Evolutionary conservation across 2,888 invertebrate genomes (phyloP), one percentile per base, ranked within the genome.

Genomic region (Nephrotoma appendiculata): DNA sequence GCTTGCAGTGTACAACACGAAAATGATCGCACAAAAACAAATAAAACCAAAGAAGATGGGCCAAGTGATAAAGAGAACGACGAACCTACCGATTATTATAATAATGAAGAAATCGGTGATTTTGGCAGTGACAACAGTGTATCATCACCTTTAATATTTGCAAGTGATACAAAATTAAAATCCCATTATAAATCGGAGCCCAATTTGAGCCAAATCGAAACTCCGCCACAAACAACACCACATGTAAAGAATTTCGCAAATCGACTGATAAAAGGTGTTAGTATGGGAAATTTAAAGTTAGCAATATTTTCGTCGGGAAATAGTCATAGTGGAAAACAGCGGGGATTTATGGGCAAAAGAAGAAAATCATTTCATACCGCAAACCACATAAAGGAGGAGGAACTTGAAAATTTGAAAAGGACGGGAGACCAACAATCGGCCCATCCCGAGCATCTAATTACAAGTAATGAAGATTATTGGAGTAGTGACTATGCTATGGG

Each of bases 161-260:
- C 12, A 31, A 19, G 71, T 86, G 87, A 88, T 57, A 88, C 87
- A 85, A 89, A 90, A 86, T 88, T 89, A 11, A 89, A 89, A n/a
- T 89, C 90, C 19, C 89, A 90, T 84, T 91, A 90, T 88, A 91
- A 91, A 88, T 91, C 91, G 0, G 91, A 91, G 88, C 91, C 91
- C 86, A 91, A 92, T 89, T 88, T 91, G n/a, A 90, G 89, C 88
- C 88, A 71, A 41, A 41, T 41, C 9, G 86, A 86, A 41, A 43
- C 43, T n/a, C 12, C 48, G 12, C 41, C 42, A 44, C 57, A 85
- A 57, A 85, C n/a, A 2, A 84, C 84, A 41, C 85, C 87, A 19
- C 15, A 86, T 86, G 41, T 85, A 43, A 86, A 86, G 43, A 42
- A 89, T 0, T 87, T 90, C 5, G 90, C 90, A 5, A 89, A 90